A percentile compares a stretch with the other conserved stretches of the same genome.
These are phyloP conservation scores for Amia ocellicauda DNA, from an alignment of 2,113 vertebrate species.

Conservation along the genomic window DNA sequence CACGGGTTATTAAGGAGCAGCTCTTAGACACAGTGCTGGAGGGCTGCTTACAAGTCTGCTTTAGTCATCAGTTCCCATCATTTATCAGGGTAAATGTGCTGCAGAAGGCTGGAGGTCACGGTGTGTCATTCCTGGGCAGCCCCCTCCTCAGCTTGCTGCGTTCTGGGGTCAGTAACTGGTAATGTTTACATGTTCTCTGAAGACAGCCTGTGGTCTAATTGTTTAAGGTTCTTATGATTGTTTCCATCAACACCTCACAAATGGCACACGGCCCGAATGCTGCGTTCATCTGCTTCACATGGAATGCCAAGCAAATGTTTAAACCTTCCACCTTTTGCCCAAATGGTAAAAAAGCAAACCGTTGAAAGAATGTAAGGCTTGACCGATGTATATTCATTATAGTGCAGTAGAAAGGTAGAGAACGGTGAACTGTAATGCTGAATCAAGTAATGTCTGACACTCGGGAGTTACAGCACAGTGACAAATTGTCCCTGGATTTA, in stretches of 20 bases:
- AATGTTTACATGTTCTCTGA: conserved; percentile 39
- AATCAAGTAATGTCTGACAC: too few species aligned
- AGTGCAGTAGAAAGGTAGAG: too few species aligned
- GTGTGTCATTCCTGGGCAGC: conserved; percentile 52
- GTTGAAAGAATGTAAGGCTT: too few species aligned
- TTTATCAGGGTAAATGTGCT: conserved; percentile 62
- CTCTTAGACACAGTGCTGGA: conserved; percentile 54
- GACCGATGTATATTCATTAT: too few species aligned
- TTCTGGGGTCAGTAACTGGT: conserved; percentile 46
- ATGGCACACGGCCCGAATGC: conserved; percentile 13
- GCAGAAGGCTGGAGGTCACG: conserved; percentile 47
- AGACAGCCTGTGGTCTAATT: conserved; percentile 23
- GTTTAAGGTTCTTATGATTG: conserved; percentile 20
- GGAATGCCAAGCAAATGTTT: conserved; percentile 19
- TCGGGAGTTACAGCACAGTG: too few species aligned
- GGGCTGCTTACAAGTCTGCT: conserved; percentile 53
- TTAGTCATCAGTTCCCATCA: conserved; percentile 59
- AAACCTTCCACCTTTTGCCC: too few species aligned
- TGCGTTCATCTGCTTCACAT: conserved; percentile 16
- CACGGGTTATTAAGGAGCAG: conserved; percentile 42
- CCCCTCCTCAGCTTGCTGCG: conserved; percentile 34
- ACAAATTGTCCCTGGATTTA: too few species aligned
- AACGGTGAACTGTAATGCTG: too few species aligned
- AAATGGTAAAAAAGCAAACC: conserved; percentile 16
- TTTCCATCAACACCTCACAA: conserved; percentile 15